phyloP scores from a whole-genome alignment of 2,113 vertebrate species.

The Bagarius yarrelli region DNA sequence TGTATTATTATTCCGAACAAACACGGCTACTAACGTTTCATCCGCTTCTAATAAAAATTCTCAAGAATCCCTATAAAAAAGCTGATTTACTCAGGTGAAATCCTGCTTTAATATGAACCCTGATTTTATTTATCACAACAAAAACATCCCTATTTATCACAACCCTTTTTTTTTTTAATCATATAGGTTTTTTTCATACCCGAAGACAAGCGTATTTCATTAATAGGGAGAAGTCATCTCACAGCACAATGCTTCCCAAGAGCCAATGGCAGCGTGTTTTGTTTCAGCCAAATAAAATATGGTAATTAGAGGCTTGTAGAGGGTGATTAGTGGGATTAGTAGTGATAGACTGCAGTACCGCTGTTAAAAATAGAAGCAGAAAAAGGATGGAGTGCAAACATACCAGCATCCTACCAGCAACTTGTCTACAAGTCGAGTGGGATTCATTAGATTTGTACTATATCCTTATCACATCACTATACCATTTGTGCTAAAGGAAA shows the following conservation, averaged over 20 bases:
- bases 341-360: background rate
- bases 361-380: conserved; percentile 1
- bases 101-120: background rate
- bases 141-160: no score
- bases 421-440: no score
- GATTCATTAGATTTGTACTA: no score
- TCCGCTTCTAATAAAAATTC: background rate
- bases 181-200: no score
- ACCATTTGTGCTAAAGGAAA: no score
- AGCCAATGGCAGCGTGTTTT: background rate
- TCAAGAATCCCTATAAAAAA: background rate
- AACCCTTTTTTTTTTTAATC: no score
- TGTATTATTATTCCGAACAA: background rate
- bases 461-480: no score
- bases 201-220: background rate
- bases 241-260: background rate
- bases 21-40: background rate
- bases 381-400: background rate
- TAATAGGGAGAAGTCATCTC: background rate
- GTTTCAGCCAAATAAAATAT: conserved; percentile 11
- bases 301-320: background rate
- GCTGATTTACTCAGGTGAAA: no score
- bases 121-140: background rate
- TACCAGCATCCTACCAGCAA: background rate
- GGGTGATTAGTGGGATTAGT: conserved; percentile 1